A percentile compares a stretch with the other conserved stretches of the same genome.
These are phyloP conservation scores for Callionymus lyra DNA, from an alignment of 2,113 vertebrate species.

Conservation along the genomic window DNA sequence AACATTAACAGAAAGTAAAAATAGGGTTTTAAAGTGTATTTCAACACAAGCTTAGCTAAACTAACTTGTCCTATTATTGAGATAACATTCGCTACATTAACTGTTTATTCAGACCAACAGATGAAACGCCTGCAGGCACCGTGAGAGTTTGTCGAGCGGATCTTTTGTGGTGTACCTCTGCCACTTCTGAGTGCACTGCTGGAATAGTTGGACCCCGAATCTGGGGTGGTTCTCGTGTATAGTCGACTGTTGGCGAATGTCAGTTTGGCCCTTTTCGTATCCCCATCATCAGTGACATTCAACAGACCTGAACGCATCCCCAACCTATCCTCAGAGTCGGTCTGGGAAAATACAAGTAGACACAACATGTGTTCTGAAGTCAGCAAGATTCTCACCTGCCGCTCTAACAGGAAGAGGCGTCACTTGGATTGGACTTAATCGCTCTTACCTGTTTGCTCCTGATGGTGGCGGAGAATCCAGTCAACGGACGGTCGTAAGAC, in stretches of 20 bases:
- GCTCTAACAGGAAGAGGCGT: too few species aligned
- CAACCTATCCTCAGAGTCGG: constrained; percentile 75
- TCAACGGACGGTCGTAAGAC: constrained; percentile 67
- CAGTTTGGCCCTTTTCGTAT: constrained; percentile 90
- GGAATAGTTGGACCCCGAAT: constrained; percentile 66
- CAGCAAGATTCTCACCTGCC: background rate
- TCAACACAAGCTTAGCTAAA: too few species aligned
- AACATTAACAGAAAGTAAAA: too few species aligned
- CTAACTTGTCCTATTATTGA: too few species aligned
- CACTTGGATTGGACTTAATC: too few species aligned
- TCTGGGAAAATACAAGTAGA: constrained; percentile 24
- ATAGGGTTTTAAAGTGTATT: too few species aligned
- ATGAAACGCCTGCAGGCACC: too few species aligned
- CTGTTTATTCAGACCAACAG: background rate
- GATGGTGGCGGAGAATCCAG: constrained; percentile 65
- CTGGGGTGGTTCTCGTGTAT: constrained; percentile 71
- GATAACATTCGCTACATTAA: background rate
- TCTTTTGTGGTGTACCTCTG: constrained; percentile 63
- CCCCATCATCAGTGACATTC: constrained; percentile 74
- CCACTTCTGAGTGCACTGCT: constrained; percentile 61
- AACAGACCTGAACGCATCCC: constrained; percentile 76
- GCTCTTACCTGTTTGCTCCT: constrained; percentile 72
- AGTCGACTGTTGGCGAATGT: constrained; percentile 76
- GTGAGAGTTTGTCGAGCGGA: too few species aligned
- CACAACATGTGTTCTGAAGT: background rate